These are phyloP conservation scores for Hippocampus abdominalis DNA, from an alignment of 2,113 vertebrate species.

Conservation along the genomic window DNA sequence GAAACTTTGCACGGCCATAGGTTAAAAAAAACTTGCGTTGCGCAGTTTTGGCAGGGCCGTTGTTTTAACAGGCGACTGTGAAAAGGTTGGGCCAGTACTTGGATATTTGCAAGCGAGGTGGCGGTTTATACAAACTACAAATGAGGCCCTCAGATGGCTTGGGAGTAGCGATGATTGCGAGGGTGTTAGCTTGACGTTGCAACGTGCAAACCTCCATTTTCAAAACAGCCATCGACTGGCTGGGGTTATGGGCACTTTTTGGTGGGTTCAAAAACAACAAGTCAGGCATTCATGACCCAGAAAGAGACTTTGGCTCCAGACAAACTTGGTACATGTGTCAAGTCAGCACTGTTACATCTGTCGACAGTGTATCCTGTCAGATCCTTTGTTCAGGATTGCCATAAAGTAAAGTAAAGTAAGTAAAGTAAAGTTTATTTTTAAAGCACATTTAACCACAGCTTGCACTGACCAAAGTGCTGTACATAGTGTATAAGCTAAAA, in stretches of 20 bases:
- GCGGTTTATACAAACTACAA: background rate
- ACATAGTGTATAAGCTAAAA: too few species aligned
- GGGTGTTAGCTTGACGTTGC: conserved; percentile 4
- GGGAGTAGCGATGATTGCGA: conserved; percentile 35
- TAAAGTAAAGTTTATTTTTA: too few species aligned
- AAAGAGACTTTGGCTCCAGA: conserved; percentile 10
- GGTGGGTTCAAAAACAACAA: conserved; percentile 33
- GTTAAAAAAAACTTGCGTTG: background rate
- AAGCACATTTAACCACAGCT: too few species aligned
- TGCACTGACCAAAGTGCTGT: too few species aligned
- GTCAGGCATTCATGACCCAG: conserved; percentile 30
- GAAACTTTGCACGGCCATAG: background rate
- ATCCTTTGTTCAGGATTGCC: too few species aligned
- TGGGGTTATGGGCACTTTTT: conserved; percentile 18
- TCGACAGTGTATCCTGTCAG: too few species aligned
- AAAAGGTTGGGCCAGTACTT: conserved; percentile 41
- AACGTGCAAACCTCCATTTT: conserved; percentile 21
- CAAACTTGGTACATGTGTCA: background rate
- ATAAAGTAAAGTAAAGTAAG: too few species aligned
- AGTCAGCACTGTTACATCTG: background rate
- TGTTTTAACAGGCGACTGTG: conserved; percentile 58
- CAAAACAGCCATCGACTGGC: conserved; percentile 3
- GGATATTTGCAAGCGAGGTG: conserved; percentile 31
- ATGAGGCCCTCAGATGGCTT: background rate
- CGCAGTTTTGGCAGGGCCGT: conserved; percentile 30